Evolutionary conservation across 2,888 invertebrate genomes (phyloP).

Genomic region (Allolobophora icterica): DNA sequence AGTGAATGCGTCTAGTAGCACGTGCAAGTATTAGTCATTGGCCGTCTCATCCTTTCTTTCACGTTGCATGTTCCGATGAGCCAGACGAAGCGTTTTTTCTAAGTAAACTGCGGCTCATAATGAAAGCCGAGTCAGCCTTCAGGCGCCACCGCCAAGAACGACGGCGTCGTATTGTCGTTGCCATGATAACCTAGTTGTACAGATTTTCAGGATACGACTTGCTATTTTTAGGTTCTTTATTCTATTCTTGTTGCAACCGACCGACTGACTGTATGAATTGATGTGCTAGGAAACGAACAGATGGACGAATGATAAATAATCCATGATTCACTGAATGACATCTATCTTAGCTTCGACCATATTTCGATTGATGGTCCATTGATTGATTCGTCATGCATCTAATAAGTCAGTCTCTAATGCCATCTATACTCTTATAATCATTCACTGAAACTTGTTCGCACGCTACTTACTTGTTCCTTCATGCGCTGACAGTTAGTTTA

Average conservation of each 20-base stretch:
- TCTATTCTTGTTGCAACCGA: background rate
- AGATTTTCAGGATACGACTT: background rate
- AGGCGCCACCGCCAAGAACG: background rate
- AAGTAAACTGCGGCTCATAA: background rate
- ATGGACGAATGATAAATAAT: background rate
- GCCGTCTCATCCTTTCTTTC: background rate
- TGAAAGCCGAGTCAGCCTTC: background rate
- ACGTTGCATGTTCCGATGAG: background rate
- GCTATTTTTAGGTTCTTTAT: background rate
- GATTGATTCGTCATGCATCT: background rate
- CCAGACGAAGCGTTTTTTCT: background rate
- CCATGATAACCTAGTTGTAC: slow-evolving; percentile 17
- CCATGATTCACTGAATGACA: background rate
- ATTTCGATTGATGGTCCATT: background rate
- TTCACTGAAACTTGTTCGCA: background rate
- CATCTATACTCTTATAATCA: background rate
- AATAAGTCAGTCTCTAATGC: background rate
- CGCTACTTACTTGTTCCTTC: background rate
- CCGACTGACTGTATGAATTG: too few relatives aligned
- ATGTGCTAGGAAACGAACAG: background rate
- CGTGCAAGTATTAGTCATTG: background rate
- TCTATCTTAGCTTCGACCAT: too few relatives aligned
- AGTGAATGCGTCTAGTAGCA: background rate
- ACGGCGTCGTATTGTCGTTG: background rate
- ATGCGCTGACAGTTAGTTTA: background rate